Evolutionary conservation across 1,140 invertebrate genomes (phyloP).

Genomic region (Propsilocerus akamusi): DNA sequence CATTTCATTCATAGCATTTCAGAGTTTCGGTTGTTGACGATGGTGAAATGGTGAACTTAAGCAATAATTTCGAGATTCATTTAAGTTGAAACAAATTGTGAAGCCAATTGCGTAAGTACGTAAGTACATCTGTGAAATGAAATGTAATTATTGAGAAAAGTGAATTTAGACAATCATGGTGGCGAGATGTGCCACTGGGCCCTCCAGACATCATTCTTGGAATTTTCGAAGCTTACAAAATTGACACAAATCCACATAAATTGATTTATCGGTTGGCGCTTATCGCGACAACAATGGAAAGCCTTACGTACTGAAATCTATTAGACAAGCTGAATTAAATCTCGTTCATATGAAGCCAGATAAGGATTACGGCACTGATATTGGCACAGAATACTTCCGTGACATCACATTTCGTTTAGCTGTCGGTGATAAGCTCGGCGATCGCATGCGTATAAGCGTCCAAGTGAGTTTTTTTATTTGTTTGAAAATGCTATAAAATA

Average conservation of each 20-base stretch:
- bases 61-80: too few species aligned
- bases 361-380: neutral
- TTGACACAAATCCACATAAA: neutral
- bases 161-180: neutral
- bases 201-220: neutral
- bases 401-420: neutral
- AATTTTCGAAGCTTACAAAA: neutral
- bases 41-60: too few species aligned
- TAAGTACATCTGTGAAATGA: too few species aligned
- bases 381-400: neutral
- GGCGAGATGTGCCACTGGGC: neutral
- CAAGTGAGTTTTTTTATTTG: too few species aligned
- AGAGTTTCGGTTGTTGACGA: too few species aligned
- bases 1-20: too few species aligned
- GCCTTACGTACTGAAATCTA: neutral
- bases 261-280: neutral
- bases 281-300: neutral
- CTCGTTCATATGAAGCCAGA: constrained; percentile 23
- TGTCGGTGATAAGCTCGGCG: neutral
- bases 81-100: too few species aligned
- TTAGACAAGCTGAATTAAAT: constrained; percentile 53
- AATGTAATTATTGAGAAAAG: too few species aligned
- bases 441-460: neutral
- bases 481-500: too few species aligned
- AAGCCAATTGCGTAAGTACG: too few species aligned